A percentile compares a stretch with the other conserved stretches of the same genome.
Conservation (phyloP, 2,888 invertebrate species). For the Drosophila kanekoi region DNA sequence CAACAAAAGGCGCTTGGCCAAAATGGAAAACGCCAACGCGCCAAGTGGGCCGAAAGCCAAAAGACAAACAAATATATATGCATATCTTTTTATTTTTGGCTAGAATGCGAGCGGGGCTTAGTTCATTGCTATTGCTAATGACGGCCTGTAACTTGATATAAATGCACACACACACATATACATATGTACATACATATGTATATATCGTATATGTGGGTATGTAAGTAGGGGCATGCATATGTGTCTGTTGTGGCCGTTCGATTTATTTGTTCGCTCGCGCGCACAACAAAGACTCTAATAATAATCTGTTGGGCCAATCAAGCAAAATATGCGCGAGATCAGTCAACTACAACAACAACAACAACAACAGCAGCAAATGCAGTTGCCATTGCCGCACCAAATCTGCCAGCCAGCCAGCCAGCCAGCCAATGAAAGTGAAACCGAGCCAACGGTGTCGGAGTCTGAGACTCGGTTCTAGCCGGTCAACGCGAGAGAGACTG, state of each 20-base stretch:
- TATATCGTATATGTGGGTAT: neutral
- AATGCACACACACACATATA: constrained; percentile 5
- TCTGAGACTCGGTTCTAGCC: constrained; percentile 56
- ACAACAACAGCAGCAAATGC: constrained; percentile 23
- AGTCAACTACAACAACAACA: constrained; percentile 68
- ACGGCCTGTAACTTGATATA: constrained; percentile 68
- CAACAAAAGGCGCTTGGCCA: constrained; percentile 34
- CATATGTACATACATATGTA: constrained; percentile 6
- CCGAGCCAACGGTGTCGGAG: constrained; percentile 50
- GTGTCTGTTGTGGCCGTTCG: constrained; percentile 56
- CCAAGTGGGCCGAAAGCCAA: constrained; percentile 43
- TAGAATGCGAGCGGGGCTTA: constrained; percentile 68
- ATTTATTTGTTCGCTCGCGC: constrained; percentile 75
- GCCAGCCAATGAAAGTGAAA: constrained; percentile 76
- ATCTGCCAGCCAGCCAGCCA: constrained; percentile 54
- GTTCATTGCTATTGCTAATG: constrained; percentile 82
- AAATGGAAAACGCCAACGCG: constrained; percentile 56
- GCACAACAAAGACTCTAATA: constrained; percentile 77
- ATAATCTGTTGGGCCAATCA: constrained; percentile 82
- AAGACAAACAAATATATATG: constrained; percentile 36
- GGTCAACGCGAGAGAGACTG: constrained; percentile 49
- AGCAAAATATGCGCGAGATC: constrained; percentile 82
- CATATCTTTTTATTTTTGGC: constrained; percentile 34
- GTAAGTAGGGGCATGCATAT: constrained; percentile 12
- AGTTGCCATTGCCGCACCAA: constrained; percentile 54